These are phyloP conservation scores for Miltochrista miniata DNA, from an alignment of 2,888 invertebrate species.

Conservation along the genomic window DNA sequence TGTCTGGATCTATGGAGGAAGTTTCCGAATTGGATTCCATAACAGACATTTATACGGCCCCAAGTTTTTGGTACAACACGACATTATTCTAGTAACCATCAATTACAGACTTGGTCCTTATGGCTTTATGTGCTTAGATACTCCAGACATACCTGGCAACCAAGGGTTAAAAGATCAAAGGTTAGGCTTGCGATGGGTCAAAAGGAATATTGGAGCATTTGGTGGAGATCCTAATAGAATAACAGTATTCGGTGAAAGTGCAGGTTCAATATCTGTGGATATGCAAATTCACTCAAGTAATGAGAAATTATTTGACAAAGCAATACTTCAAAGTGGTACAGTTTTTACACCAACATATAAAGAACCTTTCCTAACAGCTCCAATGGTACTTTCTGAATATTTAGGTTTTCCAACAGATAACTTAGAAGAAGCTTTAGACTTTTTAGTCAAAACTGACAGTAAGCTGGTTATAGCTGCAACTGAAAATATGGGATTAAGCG, in stretches of 20 bases:
- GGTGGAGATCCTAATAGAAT: slow-evolving; percentile 37
- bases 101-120: slow-evolving; percentile 38
- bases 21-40: background rate
- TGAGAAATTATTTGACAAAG: slow-evolving; percentile 40
- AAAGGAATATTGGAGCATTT: slow-evolving; percentile 34
- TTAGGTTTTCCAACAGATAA: slow-evolving; percentile 4
- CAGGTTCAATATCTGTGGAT: slow-evolving; percentile 34
- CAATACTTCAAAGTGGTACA: slow-evolving; percentile 35
- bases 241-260: slow-evolving; percentile 38
- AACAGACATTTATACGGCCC: slow-evolving; percentile 11
- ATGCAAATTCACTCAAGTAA: slow-evolving; percentile 29
- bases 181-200: slow-evolving; percentile 36
- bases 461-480: slow-evolving; percentile 7
- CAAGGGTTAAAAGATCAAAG: slow-evolving; percentile 40
- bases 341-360: background rate
- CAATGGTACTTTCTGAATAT: slow-evolving; percentile 2
- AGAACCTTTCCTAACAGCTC: slow-evolving; percentile 4
- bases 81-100: slow-evolving; percentile 36
- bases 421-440: slow-evolving; percentile 4
- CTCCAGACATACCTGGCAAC: slow-evolving; percentile 36
- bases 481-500: background rate
- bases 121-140: slow-evolving; percentile 39
- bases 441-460: slow-evolving; percentile 1
- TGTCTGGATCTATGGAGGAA: slow-evolving; percentile 9
- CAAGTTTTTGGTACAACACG: slow-evolving; percentile 23